Conservation (phyloP, 2,113 vertebrate genomes). For the Sinocyclocheilus grahami region DNA sequence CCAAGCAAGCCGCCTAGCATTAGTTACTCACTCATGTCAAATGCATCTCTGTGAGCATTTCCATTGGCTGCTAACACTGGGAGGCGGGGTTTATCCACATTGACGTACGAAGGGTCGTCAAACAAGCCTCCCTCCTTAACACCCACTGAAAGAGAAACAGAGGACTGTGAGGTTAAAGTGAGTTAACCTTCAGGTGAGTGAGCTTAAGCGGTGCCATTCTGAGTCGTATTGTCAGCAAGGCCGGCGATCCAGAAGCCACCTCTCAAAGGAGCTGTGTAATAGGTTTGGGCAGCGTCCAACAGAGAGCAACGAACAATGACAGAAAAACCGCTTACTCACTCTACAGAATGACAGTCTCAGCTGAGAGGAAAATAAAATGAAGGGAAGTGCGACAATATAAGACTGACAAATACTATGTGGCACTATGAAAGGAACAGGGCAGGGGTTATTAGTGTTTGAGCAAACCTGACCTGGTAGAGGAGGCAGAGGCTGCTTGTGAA, state of each 20-base stretch:
- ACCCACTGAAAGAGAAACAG: slow-evolving; percentile 57
- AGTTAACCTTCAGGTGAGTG: slow-evolving; percentile 31
- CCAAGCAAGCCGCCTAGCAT: neutral
- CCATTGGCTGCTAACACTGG: slow-evolving; percentile 78
- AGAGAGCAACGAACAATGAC: slow-evolving; percentile 20
- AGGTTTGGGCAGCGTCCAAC: slow-evolving; percentile 36
- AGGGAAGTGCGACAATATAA: neutral
- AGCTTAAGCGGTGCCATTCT: slow-evolving; percentile 33
- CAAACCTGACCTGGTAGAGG: slow-evolving; percentile 76
- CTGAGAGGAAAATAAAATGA: neutral
- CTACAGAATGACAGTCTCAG: neutral
- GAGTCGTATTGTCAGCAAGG: neutral
- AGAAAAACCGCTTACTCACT: slow-evolving; percentile 31
- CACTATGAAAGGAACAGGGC: neutral
- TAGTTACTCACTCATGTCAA: slow-evolving; percentile 90
- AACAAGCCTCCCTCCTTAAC: slow-evolving; percentile 80
- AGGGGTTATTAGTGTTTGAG: neutral
- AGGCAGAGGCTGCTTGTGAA: slow-evolving; percentile 80
- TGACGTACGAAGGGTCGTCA: slow-evolving; percentile 95
- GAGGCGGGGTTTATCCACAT: slow-evolving; percentile 88
- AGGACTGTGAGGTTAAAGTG: slow-evolving; percentile 46
- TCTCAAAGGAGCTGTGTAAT: slow-evolving; percentile 28
- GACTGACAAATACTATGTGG: slow-evolving; percentile 7
- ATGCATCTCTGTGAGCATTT: slow-evolving; percentile 86
- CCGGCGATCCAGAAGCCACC: neutral